These are phyloP conservation scores for Chelmon rostratus DNA, from an alignment of 2,797 vertebrate genomes.

Conservation along the genomic window DNA sequence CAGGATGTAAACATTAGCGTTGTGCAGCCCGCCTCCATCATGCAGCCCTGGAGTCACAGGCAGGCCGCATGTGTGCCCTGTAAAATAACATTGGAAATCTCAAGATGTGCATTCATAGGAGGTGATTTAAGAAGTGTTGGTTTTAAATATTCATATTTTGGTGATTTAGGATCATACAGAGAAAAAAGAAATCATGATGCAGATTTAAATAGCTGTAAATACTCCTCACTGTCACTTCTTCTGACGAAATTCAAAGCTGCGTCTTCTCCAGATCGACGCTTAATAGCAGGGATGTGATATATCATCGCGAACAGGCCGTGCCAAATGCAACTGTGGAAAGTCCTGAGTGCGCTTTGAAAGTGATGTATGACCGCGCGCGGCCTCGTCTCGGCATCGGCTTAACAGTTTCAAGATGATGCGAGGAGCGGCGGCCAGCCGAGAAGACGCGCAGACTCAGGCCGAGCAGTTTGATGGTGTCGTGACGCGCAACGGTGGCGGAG, in stretches of 20 bases:
- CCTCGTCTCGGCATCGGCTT: constrained; percentile 22
- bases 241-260: constrained; percentile 11
- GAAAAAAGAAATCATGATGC: not conserved
- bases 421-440: not conserved
- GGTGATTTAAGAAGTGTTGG: not conserved
- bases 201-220: constrained; percentile 26
- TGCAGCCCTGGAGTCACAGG: constrained; percentile 13
- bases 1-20: constrained; percentile 64
- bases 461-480: not conserved
- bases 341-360: constrained; percentile 17
- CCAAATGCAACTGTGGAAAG: constrained; percentile 60
- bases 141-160: not conserved
- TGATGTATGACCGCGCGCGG: constrained; percentile 9
- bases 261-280: constrained; percentile 9
- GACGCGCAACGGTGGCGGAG: not conserved
- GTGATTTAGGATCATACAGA: not conserved
- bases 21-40: constrained; percentile 11
- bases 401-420: constrained; percentile 40
- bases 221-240: not conserved
- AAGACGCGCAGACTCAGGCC: not conserved
- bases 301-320: constrained; percentile 7
- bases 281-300: constrained; percentile 33
- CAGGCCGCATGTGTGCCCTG: constrained; percentile 13
- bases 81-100: constrained; percentile 33
- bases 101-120: constrained; percentile 10